Percentiles rank a stretch among this genome's conserved stretches.
Conservation (phyloP, 2,113 vertebrate species). For the Syngnathus scovelli region DNA sequence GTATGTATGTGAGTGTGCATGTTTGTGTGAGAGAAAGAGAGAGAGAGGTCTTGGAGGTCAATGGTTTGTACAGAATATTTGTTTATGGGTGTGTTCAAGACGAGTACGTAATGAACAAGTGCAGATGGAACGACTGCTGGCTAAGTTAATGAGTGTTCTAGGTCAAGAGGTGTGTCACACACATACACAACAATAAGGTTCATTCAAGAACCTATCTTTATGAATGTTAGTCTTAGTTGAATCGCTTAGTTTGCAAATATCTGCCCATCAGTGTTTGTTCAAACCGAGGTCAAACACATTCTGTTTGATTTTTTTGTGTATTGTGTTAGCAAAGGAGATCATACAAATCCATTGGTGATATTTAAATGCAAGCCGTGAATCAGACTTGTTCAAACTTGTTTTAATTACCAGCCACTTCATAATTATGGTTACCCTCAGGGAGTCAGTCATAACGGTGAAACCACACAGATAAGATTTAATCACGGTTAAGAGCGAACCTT, state of each 20-base stretch:
- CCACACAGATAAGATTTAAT: neutral
- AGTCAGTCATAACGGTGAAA: neutral
- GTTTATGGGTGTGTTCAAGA: constrained; percentile 6
- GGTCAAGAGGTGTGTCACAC: too few species aligned
- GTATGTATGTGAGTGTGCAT: neutral
- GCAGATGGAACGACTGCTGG: constrained; percentile 45
- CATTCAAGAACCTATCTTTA: too few species aligned
- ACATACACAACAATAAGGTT: too few species aligned
- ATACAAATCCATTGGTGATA: neutral
- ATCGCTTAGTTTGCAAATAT: too few species aligned
- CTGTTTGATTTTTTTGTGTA: neutral
- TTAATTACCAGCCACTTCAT: neutral
- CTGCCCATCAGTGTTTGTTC: too few species aligned
- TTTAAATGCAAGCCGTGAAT: neutral
- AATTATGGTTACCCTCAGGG: neutral
- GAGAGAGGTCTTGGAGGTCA: constrained; percentile 37
- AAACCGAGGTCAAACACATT: neutral
- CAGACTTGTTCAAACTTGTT: neutral
- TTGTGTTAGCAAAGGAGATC: neutral
- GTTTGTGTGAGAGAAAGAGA: neutral
- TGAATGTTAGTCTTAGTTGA: too few species aligned
- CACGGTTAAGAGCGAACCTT: neutral
- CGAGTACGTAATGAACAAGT: neutral
- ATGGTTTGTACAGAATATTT: constrained; percentile 7
- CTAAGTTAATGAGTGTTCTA: constrained; percentile 29